These are phyloP conservation scores for Mystacornis crossleyi DNA, from an alignment of 2,113 vertebrate genomes.

Conservation along the genomic window DNA sequence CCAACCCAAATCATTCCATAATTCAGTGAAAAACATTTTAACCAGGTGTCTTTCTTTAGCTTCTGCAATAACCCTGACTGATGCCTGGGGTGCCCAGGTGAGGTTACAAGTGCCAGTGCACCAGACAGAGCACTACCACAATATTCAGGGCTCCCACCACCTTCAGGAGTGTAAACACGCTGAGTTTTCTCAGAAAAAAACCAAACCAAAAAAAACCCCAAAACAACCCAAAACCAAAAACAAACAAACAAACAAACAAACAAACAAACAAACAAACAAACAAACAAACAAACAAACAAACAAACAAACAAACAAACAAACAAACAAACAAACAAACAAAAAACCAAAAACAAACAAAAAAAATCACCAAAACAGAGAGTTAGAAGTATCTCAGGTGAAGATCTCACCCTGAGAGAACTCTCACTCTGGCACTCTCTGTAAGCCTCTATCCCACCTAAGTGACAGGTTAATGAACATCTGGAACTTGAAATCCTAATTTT, in stretches of 20 bases:
- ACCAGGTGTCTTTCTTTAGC: neutral
- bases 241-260: too few species aligned
- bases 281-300: too few species aligned
- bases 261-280: too few species aligned
- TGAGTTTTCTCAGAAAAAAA: neutral
- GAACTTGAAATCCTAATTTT: neutral
- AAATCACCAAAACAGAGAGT: too few species aligned
- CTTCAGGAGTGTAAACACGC: neutral
- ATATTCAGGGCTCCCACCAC: neutral
- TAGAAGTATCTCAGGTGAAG: rapidly evolving
- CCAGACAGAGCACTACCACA: neutral
- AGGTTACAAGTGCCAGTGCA: neutral
- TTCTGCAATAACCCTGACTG: neutral
- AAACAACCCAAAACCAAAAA: too few species aligned
- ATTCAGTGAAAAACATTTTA: neutral
- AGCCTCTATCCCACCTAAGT: neutral
- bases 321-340: too few species aligned
- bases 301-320: too few species aligned
- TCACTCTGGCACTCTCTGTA: neutral
- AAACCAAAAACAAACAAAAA: too few species aligned
- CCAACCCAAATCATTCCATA: neutral
- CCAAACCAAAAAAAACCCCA: too few species aligned
- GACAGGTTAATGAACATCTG: neutral
- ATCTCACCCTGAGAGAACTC: neutral
- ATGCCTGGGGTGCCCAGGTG: neutral